Base-by-base conservation (phyloP, 2,113 vertebrate genomes). In the Protobothrops flavoviridis region DNA sequence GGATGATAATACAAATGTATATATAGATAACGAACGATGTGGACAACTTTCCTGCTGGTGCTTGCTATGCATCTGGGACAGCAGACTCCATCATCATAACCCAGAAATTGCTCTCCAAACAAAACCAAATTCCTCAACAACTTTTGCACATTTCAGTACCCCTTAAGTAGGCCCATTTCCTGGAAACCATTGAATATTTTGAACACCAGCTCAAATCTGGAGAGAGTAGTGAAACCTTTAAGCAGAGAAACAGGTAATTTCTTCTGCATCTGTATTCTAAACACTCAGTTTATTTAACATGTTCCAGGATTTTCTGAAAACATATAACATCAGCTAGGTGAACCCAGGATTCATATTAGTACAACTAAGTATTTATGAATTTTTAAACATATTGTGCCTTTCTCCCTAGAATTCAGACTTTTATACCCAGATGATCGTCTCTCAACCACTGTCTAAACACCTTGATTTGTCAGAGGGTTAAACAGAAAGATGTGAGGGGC, bases 351-450 rank as follows among this genome's bases (percentile, higher is more conserved):
- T 93, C 85, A 52, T 85, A 39, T 23, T 61, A 52, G 23, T 24
- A 64, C 5, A 43, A n/a, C 74, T 61, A 26, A 24, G 21, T n/a
- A 53, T 69, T 0, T n/a, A 52, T 20, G 33, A 15, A 0, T 3
- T 52, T 45, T 3, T 24, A 26, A 55, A 55, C 15, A 48, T 87
- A 2, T 85, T 90, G 0, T 43, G 57, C 24, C n/a, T 39, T 59
- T 39, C 81, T 90, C 85, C 85, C n/a, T 0, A 0, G 81, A 90
- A 15, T 24, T 33, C 0, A 9, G 1, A 5, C 0, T 3, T 61
- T 2, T 26, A 2, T 43, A 52, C 8, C 23, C 2, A 29, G 52
- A 74, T 48, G 9, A 89, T 23, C 2, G n/a, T 85, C 59, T 87
- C 29, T 92, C 56, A 87, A 11, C 61, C 85, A 81, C 55, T 85